Evolutionary conservation across 2,113 vertebrate genomes (phyloP).

Genomic region (Leptosomus discolor): DNA sequence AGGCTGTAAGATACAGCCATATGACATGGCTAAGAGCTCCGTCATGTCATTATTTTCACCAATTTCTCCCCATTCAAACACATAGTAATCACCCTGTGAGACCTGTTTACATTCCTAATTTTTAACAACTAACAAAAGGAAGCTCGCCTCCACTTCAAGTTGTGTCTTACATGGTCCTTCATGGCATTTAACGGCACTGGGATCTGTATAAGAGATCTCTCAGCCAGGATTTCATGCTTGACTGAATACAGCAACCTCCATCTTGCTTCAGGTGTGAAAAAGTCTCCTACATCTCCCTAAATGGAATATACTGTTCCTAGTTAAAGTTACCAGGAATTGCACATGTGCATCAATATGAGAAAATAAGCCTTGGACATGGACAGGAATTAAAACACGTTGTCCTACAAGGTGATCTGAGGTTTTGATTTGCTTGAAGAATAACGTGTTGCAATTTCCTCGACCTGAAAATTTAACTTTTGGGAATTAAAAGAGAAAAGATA

Average conservation of each 20-base stretch:
- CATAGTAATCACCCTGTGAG: neutral
- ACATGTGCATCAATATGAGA: neutral
- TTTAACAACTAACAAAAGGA: slow-evolving; percentile 21
- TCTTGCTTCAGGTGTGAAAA: slow-evolving; percentile 21
- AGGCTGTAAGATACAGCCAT: neutral
- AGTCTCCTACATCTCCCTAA: neutral
- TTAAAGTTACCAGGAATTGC: neutral
- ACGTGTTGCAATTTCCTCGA: neutral
- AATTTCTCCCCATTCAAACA: neutral
- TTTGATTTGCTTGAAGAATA: neutral
- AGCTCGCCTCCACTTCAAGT: neutral
- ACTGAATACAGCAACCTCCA: neutral
- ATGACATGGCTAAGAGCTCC: neutral
- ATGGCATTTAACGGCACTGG: neutral
- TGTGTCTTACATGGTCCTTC: neutral
- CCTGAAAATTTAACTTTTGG: neutral
- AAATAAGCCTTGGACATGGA: neutral
- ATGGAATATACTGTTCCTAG: neutral
- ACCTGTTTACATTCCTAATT: slow-evolving; percentile 34
- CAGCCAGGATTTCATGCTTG: slow-evolving; percentile 43
- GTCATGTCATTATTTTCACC: neutral
- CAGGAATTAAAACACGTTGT: neutral
- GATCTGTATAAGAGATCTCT: slow-evolving; percentile 47
- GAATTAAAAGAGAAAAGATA: neutral
- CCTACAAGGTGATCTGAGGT: neutral